phyloP scores from a whole-genome alignment of 2,797 vertebrate genomes.

The Zenarchopterus dispar region DNA sequence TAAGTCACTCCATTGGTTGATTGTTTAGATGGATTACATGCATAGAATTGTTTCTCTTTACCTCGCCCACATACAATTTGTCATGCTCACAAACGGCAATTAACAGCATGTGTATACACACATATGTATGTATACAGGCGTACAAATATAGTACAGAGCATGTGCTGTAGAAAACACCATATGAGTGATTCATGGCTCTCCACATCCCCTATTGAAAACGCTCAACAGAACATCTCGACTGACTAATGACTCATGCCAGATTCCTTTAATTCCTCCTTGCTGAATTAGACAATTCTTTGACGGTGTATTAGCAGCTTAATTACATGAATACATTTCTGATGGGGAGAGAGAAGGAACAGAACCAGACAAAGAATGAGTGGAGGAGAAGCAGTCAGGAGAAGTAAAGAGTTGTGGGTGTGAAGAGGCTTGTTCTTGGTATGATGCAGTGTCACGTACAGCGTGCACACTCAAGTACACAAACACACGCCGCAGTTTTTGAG shows the following conservation, averaged over 20 bases:
- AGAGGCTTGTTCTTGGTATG: constrained; percentile 44
- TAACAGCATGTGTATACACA: constrained; percentile 49
- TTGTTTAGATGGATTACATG: constrained; percentile 78
- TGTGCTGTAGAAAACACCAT: constrained; percentile 60
- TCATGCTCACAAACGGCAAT: constrained; percentile 71
- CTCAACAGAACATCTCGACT: constrained; percentile 83
- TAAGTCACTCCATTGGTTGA: constrained; percentile 75
- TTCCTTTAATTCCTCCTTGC: constrained; percentile 88
- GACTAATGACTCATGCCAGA: constrained; percentile 87
- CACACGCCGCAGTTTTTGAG: constrained; percentile 10
- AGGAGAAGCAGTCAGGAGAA: constrained; percentile 56
- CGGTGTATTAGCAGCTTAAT: constrained; percentile 87
- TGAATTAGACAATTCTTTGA: constrained; percentile 88
- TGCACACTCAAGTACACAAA: constrained; percentile 20
- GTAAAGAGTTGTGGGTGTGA: constrained; percentile 63
- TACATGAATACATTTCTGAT: constrained; percentile 84
- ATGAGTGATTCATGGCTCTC: constrained; percentile 80
- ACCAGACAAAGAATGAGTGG: constrained; percentile 62
- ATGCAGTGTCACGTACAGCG: constrained; percentile 36
- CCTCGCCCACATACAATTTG: constrained; percentile 69
- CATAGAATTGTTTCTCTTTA: constrained; percentile 69
- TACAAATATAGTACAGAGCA: constrained; percentile 63
- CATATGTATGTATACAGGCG: constrained; percentile 43
- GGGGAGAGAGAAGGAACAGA: constrained; percentile 61
- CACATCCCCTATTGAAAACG: constrained; percentile 80